Percentiles rank a stretch among this genome's conserved stretches.
Conservation (phyloP, 1,140 invertebrate species). For the Halesus radiatus region DNA sequence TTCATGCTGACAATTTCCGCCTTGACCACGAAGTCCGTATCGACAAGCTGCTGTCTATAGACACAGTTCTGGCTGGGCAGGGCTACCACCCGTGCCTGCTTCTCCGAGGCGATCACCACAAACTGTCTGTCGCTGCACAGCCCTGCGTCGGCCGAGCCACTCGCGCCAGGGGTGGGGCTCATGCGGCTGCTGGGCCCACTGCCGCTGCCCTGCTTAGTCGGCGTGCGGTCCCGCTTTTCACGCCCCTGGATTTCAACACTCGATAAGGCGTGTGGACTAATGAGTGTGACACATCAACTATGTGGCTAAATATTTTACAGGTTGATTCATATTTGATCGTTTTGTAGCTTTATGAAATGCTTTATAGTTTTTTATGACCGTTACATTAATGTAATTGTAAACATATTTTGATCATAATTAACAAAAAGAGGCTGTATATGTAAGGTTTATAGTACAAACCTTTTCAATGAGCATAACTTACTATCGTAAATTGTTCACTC, state of each 20-base stretch:
- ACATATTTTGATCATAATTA: too few relatives aligned
- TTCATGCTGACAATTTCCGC: constrained; percentile 94
- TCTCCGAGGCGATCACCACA: constrained; percentile 93
- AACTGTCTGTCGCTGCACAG: constrained; percentile 87
- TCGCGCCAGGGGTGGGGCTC: constrained; percentile 78
- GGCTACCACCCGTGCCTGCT: constrained; percentile 93
- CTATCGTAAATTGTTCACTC: too few relatives aligned
- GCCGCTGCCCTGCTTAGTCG: constrained; percentile 72
- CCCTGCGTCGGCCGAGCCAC: constrained; percentile 69
- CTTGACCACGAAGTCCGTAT: constrained; percentile 93
- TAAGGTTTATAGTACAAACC: too few relatives aligned
- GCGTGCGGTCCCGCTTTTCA: constrained; percentile 69
- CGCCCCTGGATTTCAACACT: constrained; percentile 52
- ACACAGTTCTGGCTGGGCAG: constrained; percentile 94
- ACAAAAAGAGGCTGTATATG: too few relatives aligned
- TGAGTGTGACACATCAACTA: constrained; percentile 19
- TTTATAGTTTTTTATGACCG: too few relatives aligned
- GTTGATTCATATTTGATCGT: too few relatives aligned
- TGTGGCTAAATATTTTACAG: too few relatives aligned
- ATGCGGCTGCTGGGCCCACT: constrained; percentile 74
- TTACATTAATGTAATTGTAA: too few relatives aligned
- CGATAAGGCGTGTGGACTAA: neutral
- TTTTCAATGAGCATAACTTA: too few relatives aligned
- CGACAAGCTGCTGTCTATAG: constrained; percentile 87
- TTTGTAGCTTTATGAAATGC: too few relatives aligned